phyloP scores from a whole-genome alignment of 2,113 vertebrate species.

The Sigmodon hispidus region DNA sequence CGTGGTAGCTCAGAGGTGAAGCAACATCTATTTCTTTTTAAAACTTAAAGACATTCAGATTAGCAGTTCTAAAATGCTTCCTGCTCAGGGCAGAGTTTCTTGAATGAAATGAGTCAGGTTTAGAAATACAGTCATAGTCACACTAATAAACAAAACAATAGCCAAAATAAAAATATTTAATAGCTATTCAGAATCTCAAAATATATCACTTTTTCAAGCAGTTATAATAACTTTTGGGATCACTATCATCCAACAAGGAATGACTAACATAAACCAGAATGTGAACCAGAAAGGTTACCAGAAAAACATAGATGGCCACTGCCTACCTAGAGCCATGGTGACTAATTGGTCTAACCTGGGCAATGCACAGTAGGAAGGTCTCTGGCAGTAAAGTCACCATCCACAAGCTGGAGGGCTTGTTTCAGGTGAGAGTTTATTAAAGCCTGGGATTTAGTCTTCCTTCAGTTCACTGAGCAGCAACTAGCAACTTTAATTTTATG shows the following conservation, averaged over 20 bases:
- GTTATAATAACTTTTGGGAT: slow-evolving; percentile 20
- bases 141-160: not conserved
- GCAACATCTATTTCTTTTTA: slow-evolving; percentile 4
- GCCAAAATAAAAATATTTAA: not conserved
- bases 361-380: not conserved
- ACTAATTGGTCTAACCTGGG: not conserved
- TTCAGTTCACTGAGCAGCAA: not conserved
- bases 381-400: not conserved
- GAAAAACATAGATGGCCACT: not conserved
- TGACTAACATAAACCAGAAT: not conserved
- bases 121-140: not conserved
- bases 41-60: not conserved
- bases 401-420: not conserved
- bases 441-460: not conserved
- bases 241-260: not conserved
- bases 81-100: not conserved
- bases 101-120: not conserved
- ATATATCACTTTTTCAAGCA: slow-evolving; percentile 6
- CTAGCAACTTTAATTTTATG: not conserved
- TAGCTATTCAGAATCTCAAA: slow-evolving; percentile 1
- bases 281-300: not conserved
- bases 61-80: slow-evolving; percentile 10
- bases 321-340: not conserved
- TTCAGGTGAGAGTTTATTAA: not conserved
- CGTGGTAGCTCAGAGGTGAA: not conserved